Percentiles rank a stretch among this genome's conserved stretches.
These are phyloP conservation scores for Ennomos quercinarius DNA, from an alignment of 2,888 invertebrate species.

Conservation along the genomic window DNA sequence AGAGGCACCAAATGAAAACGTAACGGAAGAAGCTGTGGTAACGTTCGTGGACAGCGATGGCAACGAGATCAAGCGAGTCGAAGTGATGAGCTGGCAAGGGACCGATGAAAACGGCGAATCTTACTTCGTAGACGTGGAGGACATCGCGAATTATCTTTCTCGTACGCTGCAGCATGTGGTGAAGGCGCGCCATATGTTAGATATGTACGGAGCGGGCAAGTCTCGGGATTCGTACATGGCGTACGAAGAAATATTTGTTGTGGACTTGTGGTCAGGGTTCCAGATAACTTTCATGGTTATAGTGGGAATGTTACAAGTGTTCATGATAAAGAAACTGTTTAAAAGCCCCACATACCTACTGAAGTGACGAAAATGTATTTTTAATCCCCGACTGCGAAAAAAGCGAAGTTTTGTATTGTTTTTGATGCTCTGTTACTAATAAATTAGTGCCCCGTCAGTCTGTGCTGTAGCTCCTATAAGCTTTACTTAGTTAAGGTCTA, in stretches of 20 bases:
- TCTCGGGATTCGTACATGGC: constrained; percentile 93
- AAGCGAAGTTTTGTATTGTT: too few species aligned
- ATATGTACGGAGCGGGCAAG: constrained; percentile 89
- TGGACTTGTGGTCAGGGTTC: constrained; percentile 91
- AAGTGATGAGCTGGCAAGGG: constrained; percentile 69
- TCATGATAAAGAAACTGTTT: constrained; percentile 89
- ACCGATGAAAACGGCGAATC: constrained; percentile 53
- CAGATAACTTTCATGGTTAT: constrained; percentile 90
- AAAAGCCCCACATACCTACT: constrained; percentile 37
- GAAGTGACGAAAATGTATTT: background rate
- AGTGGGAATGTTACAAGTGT: constrained; percentile 91
- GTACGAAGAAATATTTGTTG: constrained; percentile 91
- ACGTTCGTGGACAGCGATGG: constrained; percentile 46
- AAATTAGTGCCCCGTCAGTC: too few species aligned
- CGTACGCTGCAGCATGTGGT: constrained; percentile 87
- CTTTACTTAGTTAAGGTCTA: too few species aligned
- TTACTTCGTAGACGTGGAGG: constrained; percentile 75
- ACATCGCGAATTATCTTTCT: constrained; percentile 87
- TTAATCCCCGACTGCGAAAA: too few species aligned
- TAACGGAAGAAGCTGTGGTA: constrained; percentile 47
- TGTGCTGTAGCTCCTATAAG: too few species aligned
- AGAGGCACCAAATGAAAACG: constrained; percentile 78
- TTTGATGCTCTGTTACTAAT: too few species aligned
- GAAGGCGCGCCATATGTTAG: constrained; percentile 87
- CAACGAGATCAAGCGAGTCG: constrained; percentile 61